Conservation (phyloP, 2,113 vertebrate species). For the Actenoides lindsayi region DNA sequence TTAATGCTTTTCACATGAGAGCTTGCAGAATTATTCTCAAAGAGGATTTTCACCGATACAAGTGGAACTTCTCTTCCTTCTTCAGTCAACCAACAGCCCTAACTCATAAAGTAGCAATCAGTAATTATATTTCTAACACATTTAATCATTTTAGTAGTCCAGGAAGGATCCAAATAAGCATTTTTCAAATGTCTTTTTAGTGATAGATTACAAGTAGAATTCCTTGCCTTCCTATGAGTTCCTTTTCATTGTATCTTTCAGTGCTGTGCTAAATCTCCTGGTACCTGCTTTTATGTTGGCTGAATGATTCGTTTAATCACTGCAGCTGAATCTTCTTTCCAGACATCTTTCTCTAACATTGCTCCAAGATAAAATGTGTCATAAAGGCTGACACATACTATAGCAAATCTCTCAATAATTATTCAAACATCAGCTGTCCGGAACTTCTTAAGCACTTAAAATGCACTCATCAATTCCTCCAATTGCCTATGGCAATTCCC, state of each 20-base stretch:
- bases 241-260: constrained; percentile 1
- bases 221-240: background rate
- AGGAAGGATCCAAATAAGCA: background rate
- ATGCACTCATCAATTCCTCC: background rate
- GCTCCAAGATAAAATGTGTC: constrained; percentile 64
- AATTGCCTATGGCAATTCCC: background rate
- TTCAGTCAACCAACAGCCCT: background rate
- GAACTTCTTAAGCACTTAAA: constrained; percentile 18
- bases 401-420: constrained; percentile 66
- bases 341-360: constrained; percentile 74
- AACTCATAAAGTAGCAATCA: background rate
- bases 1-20: background rate
- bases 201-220: background rate
- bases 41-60: background rate
- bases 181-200: constrained; percentile 7
- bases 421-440: constrained; percentile 56
- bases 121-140: background rate
- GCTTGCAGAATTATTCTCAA: background rate
- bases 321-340: constrained; percentile 66
- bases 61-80: background rate
- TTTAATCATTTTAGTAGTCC: background rate
- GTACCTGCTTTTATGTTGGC: constrained; percentile 50
- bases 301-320: constrained; percentile 70
- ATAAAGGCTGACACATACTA: constrained; percentile 44
- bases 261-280: constrained; percentile 18